Evolutionary conservation across 2,113 vertebrate species (phyloP), one percentile per base, ranked within the genome.

Genomic region (Zosterops japonicus): DNA sequence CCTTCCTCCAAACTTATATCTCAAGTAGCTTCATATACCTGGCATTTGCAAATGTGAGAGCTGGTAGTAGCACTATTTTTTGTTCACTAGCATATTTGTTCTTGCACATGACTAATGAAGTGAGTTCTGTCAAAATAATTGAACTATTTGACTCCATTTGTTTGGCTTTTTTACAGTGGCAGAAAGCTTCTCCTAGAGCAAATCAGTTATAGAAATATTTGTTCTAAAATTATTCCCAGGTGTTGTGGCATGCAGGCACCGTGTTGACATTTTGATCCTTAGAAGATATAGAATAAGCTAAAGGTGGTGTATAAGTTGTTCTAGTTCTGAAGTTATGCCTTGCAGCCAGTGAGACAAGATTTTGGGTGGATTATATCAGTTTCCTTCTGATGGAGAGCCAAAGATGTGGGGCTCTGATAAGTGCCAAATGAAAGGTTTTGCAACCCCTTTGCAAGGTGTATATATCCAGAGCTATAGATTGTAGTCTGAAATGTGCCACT

Each of bases 401-500:
- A 50, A 87, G 75, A 76, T 9, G 2, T 35, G 46, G 46, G 80
- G 44, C 46, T 93, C 94, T 77, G 56, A n/a, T 55, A 57, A 74
- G 25, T 87, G 44, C n/a, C 46, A 85, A 49, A 47, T 88, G 65
- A 94, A 86, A 47, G 22, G 55, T 83, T 89, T 85, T 89, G 61
- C 33, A 90, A 8, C 25, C 13, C 5, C 15, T 93, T 56, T 92
- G 33, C 53, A 47, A 67, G 57, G 55, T 3, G 1, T 87, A 14
- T 65, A 3, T 78, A 42, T 96, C 31, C 33, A 76, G 55, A 57
- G 42, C 81, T 94, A 9, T 90, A 91, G 70, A 65, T 56, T 67
- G 89, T 93, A 91, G 12, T 80, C 63, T 78, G 92, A 79, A 84
- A 79, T 94, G 50, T 25, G 41, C 18, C 72, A 92, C 33, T 90